These are phyloP conservation scores for Cydia amplana DNA, from an alignment of 1,140 invertebrate genomes.

Conservation along the genomic window DNA sequence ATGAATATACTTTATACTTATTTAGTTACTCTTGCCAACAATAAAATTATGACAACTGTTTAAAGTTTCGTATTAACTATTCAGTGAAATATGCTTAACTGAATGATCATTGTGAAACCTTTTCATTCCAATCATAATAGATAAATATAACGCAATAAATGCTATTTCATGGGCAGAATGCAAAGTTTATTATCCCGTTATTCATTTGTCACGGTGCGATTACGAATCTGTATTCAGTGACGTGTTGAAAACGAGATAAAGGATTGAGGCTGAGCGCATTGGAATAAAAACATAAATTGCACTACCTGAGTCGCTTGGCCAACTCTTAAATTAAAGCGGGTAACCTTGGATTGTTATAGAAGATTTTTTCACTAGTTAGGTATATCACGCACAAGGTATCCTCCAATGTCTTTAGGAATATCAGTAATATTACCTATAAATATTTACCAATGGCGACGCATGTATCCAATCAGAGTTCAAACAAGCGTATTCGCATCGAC, in stretches of 20 bases:
- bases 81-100: constrained; percentile 2
- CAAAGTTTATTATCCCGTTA: constrained; percentile 25
- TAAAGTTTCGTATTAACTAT: constrained; percentile 6
- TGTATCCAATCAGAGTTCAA: too few species aligned
- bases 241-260: constrained; percentile 30
- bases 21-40: background rate
- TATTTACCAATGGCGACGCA: too few species aligned
- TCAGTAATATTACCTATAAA: too few species aligned
- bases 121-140: constrained; percentile 28
- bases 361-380: background rate
- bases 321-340: background rate
- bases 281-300: constrained; percentile 30
- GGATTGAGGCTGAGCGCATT: constrained; percentile 10
- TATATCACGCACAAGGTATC: background rate
- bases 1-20: background rate
- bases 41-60: constrained; percentile 2
- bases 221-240: constrained; percentile 30
- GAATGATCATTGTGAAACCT: constrained; percentile 21
- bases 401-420: too few species aligned
- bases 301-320: constrained; percentile 16
- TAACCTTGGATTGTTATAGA: background rate
- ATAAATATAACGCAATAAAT: constrained; percentile 28
- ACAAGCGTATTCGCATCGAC: too few species aligned
- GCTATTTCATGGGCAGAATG: constrained; percentile 24
- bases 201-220: constrained; percentile 25